These are phyloP conservation scores for Eulemur macaco DNA, from an alignment of 2,113 vertebrate genomes.

Conservation along the genomic window DNA sequence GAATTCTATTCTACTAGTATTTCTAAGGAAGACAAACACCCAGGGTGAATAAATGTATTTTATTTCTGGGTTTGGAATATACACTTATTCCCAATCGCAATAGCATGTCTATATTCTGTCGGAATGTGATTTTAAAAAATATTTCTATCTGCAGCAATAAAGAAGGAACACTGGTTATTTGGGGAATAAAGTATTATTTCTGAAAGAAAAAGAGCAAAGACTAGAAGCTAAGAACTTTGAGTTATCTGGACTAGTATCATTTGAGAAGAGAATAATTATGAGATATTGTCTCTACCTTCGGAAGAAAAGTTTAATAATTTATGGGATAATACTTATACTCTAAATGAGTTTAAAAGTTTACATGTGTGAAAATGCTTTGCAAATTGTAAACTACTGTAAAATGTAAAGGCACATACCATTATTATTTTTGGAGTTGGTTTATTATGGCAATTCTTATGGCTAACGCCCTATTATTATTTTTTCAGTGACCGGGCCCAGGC, in stretches of 20 bases:
- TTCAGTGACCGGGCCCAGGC: background rate
- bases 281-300: background rate
- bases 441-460: background rate
- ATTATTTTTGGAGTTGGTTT: background rate
- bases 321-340: background rate
- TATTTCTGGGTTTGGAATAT: background rate
- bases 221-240: background rate
- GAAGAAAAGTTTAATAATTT: background rate
- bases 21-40: background rate
- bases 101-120: background rate
- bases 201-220: background rate
- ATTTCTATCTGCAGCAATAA: background rate
- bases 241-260: background rate
- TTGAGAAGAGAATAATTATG: background rate
- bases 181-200: background rate
- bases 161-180: background rate
- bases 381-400: constrained; percentile 1
- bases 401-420: background rate
- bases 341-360: background rate
- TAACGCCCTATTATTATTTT: background rate
- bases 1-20: background rate
- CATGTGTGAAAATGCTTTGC: background rate
- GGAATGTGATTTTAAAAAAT: background rate
- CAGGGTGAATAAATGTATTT: background rate
- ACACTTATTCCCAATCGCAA: background rate